Evolutionary conservation across 2,888 invertebrate genomes (phyloP).

Genomic region (Abscondita cerata): DNA sequence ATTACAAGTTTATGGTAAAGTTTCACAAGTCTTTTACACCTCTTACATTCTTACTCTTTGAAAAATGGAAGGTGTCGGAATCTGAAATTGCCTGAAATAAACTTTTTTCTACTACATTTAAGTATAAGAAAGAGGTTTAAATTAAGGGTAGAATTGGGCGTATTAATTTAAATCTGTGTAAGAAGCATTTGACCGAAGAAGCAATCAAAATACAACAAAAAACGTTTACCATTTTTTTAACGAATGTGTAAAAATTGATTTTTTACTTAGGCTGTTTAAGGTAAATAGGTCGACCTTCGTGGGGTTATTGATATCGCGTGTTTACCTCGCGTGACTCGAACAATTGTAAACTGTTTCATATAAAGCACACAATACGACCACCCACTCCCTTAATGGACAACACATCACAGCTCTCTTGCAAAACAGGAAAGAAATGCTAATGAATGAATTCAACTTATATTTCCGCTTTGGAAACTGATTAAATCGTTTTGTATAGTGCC

Average conservation of each 20-base stretch:
- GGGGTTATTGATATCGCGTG: slow-evolving; percentile 45
- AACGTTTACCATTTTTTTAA: neutral
- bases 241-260: slow-evolving; percentile 17
- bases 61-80: neutral
- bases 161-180: slow-evolving; percentile 1
- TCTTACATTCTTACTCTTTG: neutral
- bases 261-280: slow-evolving; percentile 21
- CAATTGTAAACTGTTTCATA: slow-evolving; percentile 47
- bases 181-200: no score
- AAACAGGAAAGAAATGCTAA: slow-evolving; percentile 46
- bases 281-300: slow-evolving; percentile 34
- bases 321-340: slow-evolving; percentile 45
- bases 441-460: slow-evolving; percentile 50
- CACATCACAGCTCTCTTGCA: slow-evolving; percentile 32
- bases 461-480: slow-evolving; percentile 37
- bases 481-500: slow-evolving; percentile 4
- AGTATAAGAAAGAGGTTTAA: neutral
- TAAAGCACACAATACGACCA: slow-evolving; percentile 38
- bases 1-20: neutral
- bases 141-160: neutral
- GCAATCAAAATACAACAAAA: neutral
- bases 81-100: neutral
- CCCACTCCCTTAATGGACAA: slow-evolving; percentile 44
- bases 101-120: neutral
- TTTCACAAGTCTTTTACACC: neutral